Percentiles rank a stretch among this genome's conserved stretches.
These are phyloP conservation scores for Yponomeuta plumbellus DNA, from an alignment of 2,888 invertebrate genomes.

Conservation along the genomic window DNA sequence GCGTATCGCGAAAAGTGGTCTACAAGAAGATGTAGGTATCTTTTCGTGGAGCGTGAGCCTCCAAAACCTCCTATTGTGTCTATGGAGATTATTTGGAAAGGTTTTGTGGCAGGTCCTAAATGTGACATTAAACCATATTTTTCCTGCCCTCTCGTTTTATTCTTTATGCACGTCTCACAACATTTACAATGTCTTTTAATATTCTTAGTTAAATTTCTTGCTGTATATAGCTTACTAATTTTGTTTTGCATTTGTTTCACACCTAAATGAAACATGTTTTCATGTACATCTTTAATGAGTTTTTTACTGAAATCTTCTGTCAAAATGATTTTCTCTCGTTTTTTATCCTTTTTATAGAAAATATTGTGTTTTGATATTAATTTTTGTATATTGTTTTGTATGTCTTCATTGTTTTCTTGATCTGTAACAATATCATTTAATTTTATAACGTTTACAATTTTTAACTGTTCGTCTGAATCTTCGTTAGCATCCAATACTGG, in stretches of 20 bases:
- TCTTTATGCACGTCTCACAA: slow-evolving; percentile 20
- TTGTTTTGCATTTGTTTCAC: no score
- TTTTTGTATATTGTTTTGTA: slow-evolving; percentile 19
- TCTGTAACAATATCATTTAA: slow-evolving; percentile 17
- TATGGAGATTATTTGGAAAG: slow-evolving; percentile 28
- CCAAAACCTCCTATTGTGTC: slow-evolving; percentile 30
- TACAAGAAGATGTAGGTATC: slow-evolving; percentile 26
- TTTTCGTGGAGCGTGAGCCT: slow-evolving; percentile 29
- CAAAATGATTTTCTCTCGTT: slow-evolving; percentile 25
- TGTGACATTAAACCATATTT: no score
- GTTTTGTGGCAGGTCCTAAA: no score
- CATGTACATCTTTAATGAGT: slow-evolving; percentile 26
- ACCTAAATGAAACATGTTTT: slow-evolving; percentile 27
- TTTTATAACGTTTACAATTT: slow-evolving; percentile 19
- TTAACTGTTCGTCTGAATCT: slow-evolving; percentile 10
- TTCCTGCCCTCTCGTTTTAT: no score
- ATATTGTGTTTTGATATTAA: background rate
- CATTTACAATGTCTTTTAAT: slow-evolving; percentile 21
- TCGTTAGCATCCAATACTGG: slow-evolving; percentile 12
- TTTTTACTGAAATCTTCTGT: slow-evolving; percentile 27
- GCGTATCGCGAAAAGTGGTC: slow-evolving; percentile 20
- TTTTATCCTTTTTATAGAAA: slow-evolving; percentile 12
- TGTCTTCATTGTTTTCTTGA: slow-evolving; percentile 16
- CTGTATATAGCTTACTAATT: slow-evolving; percentile 24
- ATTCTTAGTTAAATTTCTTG: slow-evolving; percentile 24